Evolutionary conservation across 2,888 invertebrate genomes (phyloP).

Genomic region (Microdon myrmicae): DNA sequence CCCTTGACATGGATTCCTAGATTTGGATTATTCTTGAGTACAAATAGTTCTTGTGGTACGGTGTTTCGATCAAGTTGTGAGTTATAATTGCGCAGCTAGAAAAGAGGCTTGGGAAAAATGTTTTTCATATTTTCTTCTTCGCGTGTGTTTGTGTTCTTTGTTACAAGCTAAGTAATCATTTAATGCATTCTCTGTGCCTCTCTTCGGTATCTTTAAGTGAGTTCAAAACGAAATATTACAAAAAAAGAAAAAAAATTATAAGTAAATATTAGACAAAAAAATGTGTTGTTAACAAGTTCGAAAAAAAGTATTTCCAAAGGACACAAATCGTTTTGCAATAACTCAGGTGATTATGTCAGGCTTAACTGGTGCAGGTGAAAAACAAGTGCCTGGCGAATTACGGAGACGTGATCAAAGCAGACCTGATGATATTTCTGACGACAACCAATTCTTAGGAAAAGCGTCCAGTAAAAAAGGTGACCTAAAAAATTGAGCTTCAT

Average conservation of each 20-base stretch:
- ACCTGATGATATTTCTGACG: too few relatives aligned
- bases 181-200: slow-evolving; percentile 19
- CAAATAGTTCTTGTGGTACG: slow-evolving; percentile 41
- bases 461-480: slow-evolving; percentile 34
- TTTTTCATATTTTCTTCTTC: too few relatives aligned
- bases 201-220: slow-evolving; percentile 6
- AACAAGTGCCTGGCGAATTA: slow-evolving; percentile 31
- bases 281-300: slow-evolving; percentile 37
- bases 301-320: slow-evolving; percentile 2
- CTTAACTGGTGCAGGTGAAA: slow-evolving; percentile 42
- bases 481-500: too few relatives aligned
- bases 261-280: slow-evolving; percentile 17
- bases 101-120: slow-evolving; percentile 6
- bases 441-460: too few relatives aligned
- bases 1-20: slow-evolving; percentile 31
- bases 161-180: too few relatives aligned
- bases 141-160: too few relatives aligned
- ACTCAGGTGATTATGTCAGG: slow-evolving; percentile 34
- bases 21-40: slow-evolving; percentile 21
- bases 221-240: slow-evolving; percentile 7
- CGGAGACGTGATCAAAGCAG: slow-evolving; percentile 28
- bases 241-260: slow-evolving; percentile 4
- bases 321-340: slow-evolving; percentile 7
- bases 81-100: slow-evolving; percentile 29
- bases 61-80: slow-evolving; percentile 43